Evolutionary conservation across 2,113 vertebrate species (phyloP).

Genomic region (Hiodon tergisus): DNA sequence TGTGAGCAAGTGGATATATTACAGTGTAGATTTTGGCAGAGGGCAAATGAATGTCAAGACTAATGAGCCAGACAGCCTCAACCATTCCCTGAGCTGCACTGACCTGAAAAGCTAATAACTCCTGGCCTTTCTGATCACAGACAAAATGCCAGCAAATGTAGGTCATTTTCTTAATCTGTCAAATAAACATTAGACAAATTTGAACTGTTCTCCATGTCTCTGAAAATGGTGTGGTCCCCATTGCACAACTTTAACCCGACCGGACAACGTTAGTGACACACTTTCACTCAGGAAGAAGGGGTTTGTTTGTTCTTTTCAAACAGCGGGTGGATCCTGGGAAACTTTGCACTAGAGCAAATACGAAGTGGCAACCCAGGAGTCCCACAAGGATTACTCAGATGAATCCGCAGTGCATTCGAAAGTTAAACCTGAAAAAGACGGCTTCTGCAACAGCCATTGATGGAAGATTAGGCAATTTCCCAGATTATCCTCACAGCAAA

Average conservation of each 20-base stretch:
- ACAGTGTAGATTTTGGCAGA: no score
- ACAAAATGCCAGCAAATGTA: no score
- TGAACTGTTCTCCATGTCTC: no score
- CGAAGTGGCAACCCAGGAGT: slow-evolving; percentile 36
- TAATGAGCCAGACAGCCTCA: background rate
- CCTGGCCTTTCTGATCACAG: background rate
- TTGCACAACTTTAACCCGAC: background rate
- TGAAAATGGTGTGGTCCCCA: no score
- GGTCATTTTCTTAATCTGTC: no score
- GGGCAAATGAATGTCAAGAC: no score
- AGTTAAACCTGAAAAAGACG: slow-evolving; percentile 24
- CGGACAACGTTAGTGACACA: slow-evolving; percentile 17
- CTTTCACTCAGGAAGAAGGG: background rate
- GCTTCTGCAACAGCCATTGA: background rate
- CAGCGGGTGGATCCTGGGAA: slow-evolving; percentile 25
- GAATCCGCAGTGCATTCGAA: background rate
- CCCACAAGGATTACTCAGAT: background rate
- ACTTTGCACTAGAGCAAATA: slow-evolving; percentile 45
- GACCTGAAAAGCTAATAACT: background rate
- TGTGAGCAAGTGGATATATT: no score
- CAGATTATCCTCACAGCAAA: background rate
- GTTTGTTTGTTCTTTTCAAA: background rate
- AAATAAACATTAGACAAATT: no score
- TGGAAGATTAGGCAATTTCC: background rate
- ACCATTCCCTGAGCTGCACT: background rate